Evolutionary conservation across 2,113 vertebrate genomes (phyloP).

Genomic region (Cebus imitator): DNA sequence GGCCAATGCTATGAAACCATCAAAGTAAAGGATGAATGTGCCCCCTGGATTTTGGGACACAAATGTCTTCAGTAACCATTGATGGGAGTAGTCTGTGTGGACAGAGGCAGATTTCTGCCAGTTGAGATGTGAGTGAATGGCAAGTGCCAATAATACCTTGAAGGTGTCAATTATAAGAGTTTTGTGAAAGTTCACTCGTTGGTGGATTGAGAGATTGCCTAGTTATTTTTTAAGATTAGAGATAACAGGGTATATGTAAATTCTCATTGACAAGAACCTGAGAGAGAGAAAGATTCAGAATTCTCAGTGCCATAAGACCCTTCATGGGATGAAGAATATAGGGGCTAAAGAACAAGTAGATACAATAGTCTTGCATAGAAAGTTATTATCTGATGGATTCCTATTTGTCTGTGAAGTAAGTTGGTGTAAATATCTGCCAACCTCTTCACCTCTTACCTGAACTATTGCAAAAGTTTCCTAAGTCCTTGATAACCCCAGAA

Average conservation of each 20-base stretch:
- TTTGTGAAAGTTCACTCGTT: neutral
- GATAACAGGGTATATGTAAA: neutral
- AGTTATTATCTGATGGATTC: neutral
- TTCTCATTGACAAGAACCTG: neutral
- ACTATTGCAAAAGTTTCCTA: neutral
- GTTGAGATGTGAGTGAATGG: neutral
- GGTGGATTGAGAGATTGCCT: neutral
- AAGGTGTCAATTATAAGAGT: neutral
- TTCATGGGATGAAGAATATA: neutral
- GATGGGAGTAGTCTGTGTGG: no score
- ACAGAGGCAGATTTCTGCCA: neutral
- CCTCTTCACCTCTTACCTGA: neutral
- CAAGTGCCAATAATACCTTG: neutral
- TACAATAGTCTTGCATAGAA: neutral
- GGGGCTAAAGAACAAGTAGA: neutral
- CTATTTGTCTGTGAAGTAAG: neutral
- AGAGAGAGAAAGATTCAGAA: neutral
- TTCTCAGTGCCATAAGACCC: fast-evolving
- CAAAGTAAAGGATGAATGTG: neutral
- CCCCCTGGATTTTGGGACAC: neutral
- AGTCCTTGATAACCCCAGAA: neutral
- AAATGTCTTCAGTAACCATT: neutral
- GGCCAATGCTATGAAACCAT: neutral
- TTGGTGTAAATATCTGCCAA: neutral
- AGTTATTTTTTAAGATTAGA: neutral